Evolutionary conservation across 2,797 vertebrate genomes (phyloP), one percentile per base, ranked within the genome.

Genomic region (Tauraco hartlaubi): DNA sequence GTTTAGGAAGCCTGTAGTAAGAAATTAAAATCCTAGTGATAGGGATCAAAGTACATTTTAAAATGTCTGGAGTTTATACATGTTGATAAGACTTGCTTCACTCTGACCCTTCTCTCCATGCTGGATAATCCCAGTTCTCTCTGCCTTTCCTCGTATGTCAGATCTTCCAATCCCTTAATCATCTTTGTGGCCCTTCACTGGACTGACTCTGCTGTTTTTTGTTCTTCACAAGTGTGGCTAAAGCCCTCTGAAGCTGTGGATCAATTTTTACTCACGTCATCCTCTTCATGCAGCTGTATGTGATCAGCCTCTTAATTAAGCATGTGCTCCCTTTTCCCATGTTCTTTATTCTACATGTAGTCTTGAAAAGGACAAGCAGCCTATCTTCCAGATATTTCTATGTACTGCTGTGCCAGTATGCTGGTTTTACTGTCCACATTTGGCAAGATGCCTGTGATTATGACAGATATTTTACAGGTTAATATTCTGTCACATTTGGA

Each of bases 351-450:
- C 73, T 81, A 55, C 66, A 3, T 73, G 31, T 37, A 69, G 69
- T 76, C 80, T 80, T 52, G 44, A 23, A 73, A 87, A 89, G 77
- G 71, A 37, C 22, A 8, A 66, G 68, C 51, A 88, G 61, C 44
- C 56, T 68, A 61, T 25, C 37, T 80, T 67, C 56, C 37, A 71
- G 46, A 12, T 69, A 29, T 21, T 71, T 78, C 74, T 78, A 6
- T 0, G 0, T 16, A 9, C 21, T 69, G 31, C 51, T 1, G 0
- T 48, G 43, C 51, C 78, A 62, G 48, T 9, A 1, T 12, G 20
- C 39, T 82, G 31, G 14, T 22, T 91, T 91, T 76, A 58, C 31
- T 69, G 43, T 7, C 41, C 11, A 3, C 22, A 3, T 80, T 86
- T 93, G 67, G 31, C 84, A 92, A 76, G 59, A 59, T 46, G 19